A percentile compares a stretch with the other conserved stretches of the same genome.
Conservation (phyloP, 2,888 invertebrate genomes). For the Homarus gammarus region DNA sequence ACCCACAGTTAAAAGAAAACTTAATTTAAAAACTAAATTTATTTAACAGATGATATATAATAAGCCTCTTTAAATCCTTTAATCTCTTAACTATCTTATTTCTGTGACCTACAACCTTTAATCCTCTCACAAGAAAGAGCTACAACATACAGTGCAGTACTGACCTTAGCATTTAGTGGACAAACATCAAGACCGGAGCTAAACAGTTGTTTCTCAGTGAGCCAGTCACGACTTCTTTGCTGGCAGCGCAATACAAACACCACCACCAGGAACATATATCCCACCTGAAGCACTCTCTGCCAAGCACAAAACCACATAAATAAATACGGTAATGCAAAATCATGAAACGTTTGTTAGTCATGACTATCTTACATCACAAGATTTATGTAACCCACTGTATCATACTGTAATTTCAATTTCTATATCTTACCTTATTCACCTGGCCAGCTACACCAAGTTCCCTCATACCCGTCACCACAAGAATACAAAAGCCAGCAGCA, state of each 20-base stretch:
- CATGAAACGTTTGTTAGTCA: too few relatives aligned
- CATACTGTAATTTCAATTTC: too few relatives aligned
- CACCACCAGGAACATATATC: constrained; percentile 77
- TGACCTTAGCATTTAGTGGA: constrained; percentile 93
- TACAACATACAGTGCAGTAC: not conserved
- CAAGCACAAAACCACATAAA: not conserved
- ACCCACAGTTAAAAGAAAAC: too few relatives aligned
- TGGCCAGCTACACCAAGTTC: constrained; percentile 61
- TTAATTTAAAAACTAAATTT: too few relatives aligned
- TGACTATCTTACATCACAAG: too few relatives aligned
- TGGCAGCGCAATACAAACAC: constrained; percentile 80
- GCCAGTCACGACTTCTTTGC: constrained; percentile 89
- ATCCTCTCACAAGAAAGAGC: too few relatives aligned
- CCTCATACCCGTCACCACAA: constrained; percentile 74
- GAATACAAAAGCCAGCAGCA: constrained; percentile 77
- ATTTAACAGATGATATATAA: too few relatives aligned
- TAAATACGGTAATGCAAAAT: too few relatives aligned
- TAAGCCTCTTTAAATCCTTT: too few relatives aligned
- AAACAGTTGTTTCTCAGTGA: constrained; percentile 88
- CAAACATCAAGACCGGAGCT: constrained; percentile 91
- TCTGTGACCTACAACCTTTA: too few relatives aligned
- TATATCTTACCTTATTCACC: constrained; percentile 64
- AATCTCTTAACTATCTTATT: too few relatives aligned
- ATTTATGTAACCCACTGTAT: too few relatives aligned
- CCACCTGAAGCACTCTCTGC: constrained; percentile 64